Evolutionary conservation across 2,113 vertebrate genomes (phyloP).

Genomic region (Thalassarche chlororhynchos): DNA sequence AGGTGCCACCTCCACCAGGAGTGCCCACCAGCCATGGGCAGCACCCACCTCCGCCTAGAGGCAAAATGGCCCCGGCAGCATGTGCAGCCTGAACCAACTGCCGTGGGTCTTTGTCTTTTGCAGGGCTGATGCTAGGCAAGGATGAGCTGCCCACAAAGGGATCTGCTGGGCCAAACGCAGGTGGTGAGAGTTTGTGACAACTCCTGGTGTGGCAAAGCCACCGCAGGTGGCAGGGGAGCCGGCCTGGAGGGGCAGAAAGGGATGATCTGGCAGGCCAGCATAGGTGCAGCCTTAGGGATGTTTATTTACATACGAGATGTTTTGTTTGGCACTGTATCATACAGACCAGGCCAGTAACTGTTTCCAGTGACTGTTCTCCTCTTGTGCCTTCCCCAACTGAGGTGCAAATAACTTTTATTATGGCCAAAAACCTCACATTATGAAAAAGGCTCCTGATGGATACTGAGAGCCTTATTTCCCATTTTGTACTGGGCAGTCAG

Average conservation of each 20-base stretch:
- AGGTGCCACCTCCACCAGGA: neutral
- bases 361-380: neutral
- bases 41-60: neutral
- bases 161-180: accelerated
- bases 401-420: neutral
- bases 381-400: neutral
- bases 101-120: accelerated
- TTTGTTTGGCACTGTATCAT: neutral
- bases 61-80: accelerated
- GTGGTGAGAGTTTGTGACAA: neutral
- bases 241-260: neutral
- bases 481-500: neutral
- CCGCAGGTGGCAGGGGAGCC: neutral
- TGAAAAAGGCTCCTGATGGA: neutral
- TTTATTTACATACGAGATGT: neutral
- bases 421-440: accelerated
- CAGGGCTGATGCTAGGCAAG: neutral
- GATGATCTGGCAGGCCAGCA: accelerated
- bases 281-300: neutral
- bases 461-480: neutral
- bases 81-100: accelerated
- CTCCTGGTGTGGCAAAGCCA: neutral
- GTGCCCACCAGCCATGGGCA: accelerated
- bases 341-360: neutral
- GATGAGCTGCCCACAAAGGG: neutral